Base-by-base conservation (phyloP, 1,140 invertebrate species). In the Drosophila nigromelanica region DNA sequence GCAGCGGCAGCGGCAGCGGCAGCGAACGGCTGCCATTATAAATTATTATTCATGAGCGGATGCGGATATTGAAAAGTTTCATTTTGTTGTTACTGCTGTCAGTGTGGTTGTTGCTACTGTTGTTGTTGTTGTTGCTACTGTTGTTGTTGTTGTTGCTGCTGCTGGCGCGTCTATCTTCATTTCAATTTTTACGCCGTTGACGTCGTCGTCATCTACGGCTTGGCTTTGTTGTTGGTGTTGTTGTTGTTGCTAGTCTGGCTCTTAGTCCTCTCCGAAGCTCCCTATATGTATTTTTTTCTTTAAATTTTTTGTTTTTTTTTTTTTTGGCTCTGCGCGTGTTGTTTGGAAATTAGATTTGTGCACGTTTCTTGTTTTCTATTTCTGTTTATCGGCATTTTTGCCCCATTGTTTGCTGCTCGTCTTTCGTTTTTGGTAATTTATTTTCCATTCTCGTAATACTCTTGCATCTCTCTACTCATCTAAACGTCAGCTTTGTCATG, bases 41-140 rank as follows among this genome's bases (percentile, higher is more conserved):
- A 87, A 87, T 87, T 87, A 87, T 87, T 87, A 87, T 87, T 87
- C 83, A 87, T 87, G 82, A 87, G 82, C 82, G 82, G 83, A 87
- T 87, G 82, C 82, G 82, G 82, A 87, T 87, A 87, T 87, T 87
- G 82, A 87, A 87, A 87, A 87, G 83, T 87, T 87, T 89, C 83
- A 82, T 78, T 82, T 76, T 73, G 82, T 71, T 75, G 43, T 71
- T 77, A 51, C 30, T 50, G 15, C 35, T 55, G 48, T 2, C 33
- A 58, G 52, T 21, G 47, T 40, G 37, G 54, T 40, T 50, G 42
- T 45, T 61, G 43, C 43, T 62, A 24, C 18, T 66, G 37, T n/a
- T 58, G 48, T 14, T 60, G 54, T 10, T 56, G 50, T 4, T 45
- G 56, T 8, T 43, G 52, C 50, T 18, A n/a, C n/a, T 62, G 33